Percentiles rank a stretch among this genome's conserved stretches.
phyloP scores from a whole-genome alignment of 1,140 invertebrate species.

The Drosophila kepulauana region DNA sequence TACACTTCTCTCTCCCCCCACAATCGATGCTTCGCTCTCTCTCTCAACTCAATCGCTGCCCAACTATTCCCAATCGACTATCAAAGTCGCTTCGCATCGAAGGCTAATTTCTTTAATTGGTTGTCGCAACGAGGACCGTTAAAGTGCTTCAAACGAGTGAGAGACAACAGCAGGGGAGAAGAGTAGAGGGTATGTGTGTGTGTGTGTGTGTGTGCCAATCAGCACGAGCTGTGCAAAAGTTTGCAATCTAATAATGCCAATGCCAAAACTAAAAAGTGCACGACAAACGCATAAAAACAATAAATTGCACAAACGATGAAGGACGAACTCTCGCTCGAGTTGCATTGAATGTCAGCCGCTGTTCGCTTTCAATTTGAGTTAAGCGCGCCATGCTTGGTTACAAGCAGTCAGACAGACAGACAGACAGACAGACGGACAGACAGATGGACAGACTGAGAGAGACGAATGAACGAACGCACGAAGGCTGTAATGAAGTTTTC shows the following conservation, averaged over 20 bases:
- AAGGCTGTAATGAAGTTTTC: slow-evolving; percentile 72
- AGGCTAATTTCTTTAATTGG: slow-evolving; percentile 82
- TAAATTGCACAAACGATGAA: slow-evolving; percentile 72
- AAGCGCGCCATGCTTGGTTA: slow-evolving; percentile 57
- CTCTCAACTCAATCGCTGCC: too few species aligned
- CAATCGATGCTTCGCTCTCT: not conserved
- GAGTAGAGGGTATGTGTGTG: not conserved
- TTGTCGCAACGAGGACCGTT: slow-evolving; percentile 59
- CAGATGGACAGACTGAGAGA: too few species aligned
- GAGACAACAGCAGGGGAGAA: not conserved
- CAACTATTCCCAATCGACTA: not conserved
- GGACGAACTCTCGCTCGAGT: slow-evolving; percentile 13
- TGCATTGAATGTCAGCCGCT: slow-evolving; percentile 37
- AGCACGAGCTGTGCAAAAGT: slow-evolving; percentile 65
- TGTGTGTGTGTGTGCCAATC: slow-evolving; percentile 51
- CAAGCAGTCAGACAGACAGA: slow-evolving; percentile 20
- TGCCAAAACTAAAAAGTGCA: slow-evolving; percentile 81
- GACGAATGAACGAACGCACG: slow-evolving; percentile 1
- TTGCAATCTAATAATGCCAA: slow-evolving; percentile 77
- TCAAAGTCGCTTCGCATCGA: slow-evolving; percentile 32
- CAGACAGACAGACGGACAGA: not conserved
- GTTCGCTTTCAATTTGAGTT: slow-evolving; percentile 72
- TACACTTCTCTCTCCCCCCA: slow-evolving; percentile 4
- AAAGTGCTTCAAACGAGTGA: slow-evolving; percentile 42
- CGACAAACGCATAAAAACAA: slow-evolving; percentile 83